Percentiles rank a stretch among this genome's conserved stretches.
phyloP scores from a whole-genome alignment of 2,888 invertebrate species.

The Phoenoteleia sp. region DNA sequence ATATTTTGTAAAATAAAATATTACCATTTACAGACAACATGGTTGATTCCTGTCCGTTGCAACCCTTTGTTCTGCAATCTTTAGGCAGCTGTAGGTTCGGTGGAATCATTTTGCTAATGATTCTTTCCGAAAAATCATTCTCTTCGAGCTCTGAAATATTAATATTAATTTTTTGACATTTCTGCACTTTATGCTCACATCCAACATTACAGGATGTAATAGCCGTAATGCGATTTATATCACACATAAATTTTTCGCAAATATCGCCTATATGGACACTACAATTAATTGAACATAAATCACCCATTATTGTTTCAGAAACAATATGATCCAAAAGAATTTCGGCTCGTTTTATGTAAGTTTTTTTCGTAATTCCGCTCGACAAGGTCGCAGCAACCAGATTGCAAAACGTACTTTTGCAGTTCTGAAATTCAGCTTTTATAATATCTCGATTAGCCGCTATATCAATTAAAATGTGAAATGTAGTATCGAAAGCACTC shows the following conservation, averaged over 20 bases:
- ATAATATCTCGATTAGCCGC: neutral
- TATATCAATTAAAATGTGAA: neutral
- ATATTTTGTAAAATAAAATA: too few relatives aligned
- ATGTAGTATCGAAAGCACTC: neutral
- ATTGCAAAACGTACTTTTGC: neutral
- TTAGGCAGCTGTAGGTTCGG: too few relatives aligned
- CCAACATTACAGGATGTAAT: too few relatives aligned
- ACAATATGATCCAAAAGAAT: neutral
- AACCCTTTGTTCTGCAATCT: neutral
- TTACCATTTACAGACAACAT: too few relatives aligned
- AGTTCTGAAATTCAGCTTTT: neutral
- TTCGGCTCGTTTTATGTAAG: neutral
- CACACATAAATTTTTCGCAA: too few relatives aligned
- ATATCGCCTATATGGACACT: neutral
- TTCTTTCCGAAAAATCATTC: neutral
- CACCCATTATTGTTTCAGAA: neutral
- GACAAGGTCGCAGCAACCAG: neutral
- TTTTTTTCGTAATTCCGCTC: neutral
- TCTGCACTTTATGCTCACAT: too few relatives aligned
- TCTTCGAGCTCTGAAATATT: neutral
- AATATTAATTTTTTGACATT: too few relatives aligned
- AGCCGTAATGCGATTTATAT: too few relatives aligned
- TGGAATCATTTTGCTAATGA: neutral
- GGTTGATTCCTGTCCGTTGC: neutral
- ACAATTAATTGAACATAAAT: neutral